Percentiles rank a stretch among this genome's conserved stretches.
Conservation (phyloP, 2,113 vertebrate genomes). For the Myrmecophaga tridactyla region DNA sequence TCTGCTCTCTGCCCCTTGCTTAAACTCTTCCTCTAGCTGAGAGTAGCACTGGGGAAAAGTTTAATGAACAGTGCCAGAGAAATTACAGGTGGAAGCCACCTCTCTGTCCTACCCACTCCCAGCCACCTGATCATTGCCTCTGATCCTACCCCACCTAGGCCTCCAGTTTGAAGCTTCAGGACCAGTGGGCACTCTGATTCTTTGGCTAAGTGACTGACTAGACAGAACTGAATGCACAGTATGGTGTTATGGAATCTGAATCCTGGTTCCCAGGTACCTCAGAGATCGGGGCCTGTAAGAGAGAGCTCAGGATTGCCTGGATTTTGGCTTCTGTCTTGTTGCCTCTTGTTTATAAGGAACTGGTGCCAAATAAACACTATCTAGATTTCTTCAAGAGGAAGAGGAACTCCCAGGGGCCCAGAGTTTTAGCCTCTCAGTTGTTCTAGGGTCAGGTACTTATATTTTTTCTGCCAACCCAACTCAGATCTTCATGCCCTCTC, state of each 20-base stretch:
- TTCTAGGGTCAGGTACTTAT: background rate
- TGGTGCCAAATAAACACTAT: background rate
- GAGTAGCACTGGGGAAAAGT: background rate
- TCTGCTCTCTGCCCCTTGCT: background rate
- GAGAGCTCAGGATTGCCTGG: background rate
- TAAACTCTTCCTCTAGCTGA: background rate
- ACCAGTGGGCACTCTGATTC: background rate
- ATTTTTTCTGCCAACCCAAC: background rate
- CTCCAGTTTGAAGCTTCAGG: background rate
- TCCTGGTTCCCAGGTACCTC: background rate
- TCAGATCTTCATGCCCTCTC: background rate
- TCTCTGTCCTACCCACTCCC: background rate
- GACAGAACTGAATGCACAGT: background rate
- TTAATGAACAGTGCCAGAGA: background rate
- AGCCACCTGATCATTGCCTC: background rate
- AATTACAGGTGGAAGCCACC: background rate
- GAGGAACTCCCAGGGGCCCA: background rate
- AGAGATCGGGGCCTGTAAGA: background rate
- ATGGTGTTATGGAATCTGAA: background rate
- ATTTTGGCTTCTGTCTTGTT: background rate
- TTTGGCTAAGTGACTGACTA: background rate
- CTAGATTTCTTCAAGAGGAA: background rate
- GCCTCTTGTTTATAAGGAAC: background rate
- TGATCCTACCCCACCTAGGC: background rate
- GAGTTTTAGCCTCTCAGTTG: background rate